Conservation (phyloP, 1,140 invertebrate species). For the Drosophila cardini region DNA sequence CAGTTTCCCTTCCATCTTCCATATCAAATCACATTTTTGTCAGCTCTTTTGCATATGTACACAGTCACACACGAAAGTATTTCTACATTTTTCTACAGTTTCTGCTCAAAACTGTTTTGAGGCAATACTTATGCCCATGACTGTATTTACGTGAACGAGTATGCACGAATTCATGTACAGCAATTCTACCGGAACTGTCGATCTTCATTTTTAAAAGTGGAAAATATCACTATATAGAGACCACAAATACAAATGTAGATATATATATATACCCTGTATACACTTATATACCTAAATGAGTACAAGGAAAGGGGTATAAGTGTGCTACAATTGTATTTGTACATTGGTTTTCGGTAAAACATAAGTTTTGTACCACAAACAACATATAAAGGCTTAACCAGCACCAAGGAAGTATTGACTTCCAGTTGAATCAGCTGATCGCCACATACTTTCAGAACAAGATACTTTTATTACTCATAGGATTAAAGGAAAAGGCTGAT, state of each 20-base stretch:
- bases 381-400: background rate
- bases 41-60: conserved; percentile 20
- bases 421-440: background rate
- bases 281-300: background rate
- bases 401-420: too few relatives aligned
- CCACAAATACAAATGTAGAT: conserved; percentile 22
- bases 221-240: conserved; percentile 51
- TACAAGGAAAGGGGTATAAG: background rate
- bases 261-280: conserved; percentile 5
- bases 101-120: background rate
- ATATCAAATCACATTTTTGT: conserved; percentile 21
- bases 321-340: background rate
- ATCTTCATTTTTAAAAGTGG: conserved; percentile 80
- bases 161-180: conserved; percentile 32
- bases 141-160: conserved; percentile 21
- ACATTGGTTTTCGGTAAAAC: background rate
- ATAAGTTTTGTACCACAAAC: background rate
- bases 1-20: conserved; percentile 24
- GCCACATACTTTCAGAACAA: background rate
- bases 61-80: background rate
- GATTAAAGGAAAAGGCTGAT: background rate
- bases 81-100: background rate
- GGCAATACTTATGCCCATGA: conserved; percentile 4
- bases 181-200: conserved; percentile 77
- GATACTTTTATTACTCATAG: background rate